phyloP scores from a whole-genome alignment of 2,888 invertebrate species.

The Synanthedon tipuliformis region DNA sequence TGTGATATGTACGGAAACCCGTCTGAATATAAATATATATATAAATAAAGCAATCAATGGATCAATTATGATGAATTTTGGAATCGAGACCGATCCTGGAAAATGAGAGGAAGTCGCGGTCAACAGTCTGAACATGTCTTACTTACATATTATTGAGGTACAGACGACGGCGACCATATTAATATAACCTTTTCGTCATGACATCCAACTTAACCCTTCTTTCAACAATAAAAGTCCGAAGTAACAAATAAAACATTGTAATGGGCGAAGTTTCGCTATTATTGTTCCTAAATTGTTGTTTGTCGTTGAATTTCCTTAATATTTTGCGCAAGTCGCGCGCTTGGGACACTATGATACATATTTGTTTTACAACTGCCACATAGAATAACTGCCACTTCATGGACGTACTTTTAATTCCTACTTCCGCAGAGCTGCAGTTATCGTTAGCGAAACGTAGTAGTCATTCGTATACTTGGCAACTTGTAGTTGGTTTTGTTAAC shows the following conservation, averaged over 20 bases:
- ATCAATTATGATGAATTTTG: too few relatives aligned
- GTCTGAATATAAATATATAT: too few relatives aligned
- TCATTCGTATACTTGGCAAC: too few relatives aligned
- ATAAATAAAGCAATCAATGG: too few relatives aligned
- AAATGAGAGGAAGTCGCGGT: too few relatives aligned
- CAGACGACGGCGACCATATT: too few relatives aligned
- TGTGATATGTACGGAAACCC: too few relatives aligned
- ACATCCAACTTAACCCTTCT: conserved; percentile 1
- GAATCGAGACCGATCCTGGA: too few relatives aligned
- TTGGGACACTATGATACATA: background rate
- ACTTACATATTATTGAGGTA: too few relatives aligned
- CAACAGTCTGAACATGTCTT: too few relatives aligned
- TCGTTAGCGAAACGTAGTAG: background rate
- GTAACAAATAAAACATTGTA: conserved; percentile 18
- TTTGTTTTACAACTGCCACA: background rate
- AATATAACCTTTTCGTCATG: conserved; percentile 24
- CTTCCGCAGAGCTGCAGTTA: background rate
- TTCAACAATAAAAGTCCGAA: background rate
- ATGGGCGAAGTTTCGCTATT: conserved; percentile 21
- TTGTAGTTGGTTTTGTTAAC: too few relatives aligned
- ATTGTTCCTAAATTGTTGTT: conserved; percentile 23
- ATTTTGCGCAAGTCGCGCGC: background rate
- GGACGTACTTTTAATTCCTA: background rate
- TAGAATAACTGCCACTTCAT: background rate
- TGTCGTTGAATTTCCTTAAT: conserved; percentile 10